phyloP scores from a whole-genome alignment of 1,140 invertebrate species.

The Anastrepha ludens region DNA sequence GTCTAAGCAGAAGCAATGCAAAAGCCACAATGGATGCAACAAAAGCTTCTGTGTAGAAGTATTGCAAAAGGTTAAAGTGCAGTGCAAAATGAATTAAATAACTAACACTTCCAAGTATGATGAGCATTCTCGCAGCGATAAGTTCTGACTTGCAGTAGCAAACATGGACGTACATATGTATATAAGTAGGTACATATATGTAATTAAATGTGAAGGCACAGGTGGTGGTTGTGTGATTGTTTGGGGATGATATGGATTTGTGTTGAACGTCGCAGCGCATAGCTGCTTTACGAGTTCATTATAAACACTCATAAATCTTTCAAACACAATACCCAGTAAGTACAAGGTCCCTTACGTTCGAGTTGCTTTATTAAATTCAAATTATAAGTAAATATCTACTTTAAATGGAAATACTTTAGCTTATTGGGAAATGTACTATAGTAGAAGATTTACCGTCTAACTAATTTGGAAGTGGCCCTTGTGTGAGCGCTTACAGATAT shows the following conservation, averaged over 20 bases:
- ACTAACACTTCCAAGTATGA: neutral
- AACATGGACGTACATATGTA: neutral
- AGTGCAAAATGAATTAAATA: neutral
- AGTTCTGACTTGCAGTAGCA: neutral
- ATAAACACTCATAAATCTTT: conserved; percentile 73
- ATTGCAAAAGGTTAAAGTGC: neutral
- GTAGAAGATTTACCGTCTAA: too few species aligned
- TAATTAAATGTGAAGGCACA: neutral
- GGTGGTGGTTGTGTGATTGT: neutral
- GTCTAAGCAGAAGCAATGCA: too few species aligned
- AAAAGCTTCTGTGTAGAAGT: neutral
- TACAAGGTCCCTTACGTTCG: too few species aligned
- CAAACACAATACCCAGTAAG: neutral
- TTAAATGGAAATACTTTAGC: too few species aligned
- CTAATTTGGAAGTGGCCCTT: too few species aligned
- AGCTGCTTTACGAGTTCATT: conserved; percentile 75
- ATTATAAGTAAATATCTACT: too few species aligned
- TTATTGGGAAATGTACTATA: too few species aligned
- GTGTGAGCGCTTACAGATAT: too few species aligned
- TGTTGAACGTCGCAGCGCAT: conserved; percentile 69
- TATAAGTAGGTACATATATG: neutral
- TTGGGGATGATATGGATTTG: conserved; percentile 34
- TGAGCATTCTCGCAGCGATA: neutral
- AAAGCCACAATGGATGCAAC: neutral
- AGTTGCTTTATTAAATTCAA: too few species aligned